Base-by-base conservation (phyloP, 2,888 invertebrate genomes). In the Caenorhabditis sp. region DNA sequence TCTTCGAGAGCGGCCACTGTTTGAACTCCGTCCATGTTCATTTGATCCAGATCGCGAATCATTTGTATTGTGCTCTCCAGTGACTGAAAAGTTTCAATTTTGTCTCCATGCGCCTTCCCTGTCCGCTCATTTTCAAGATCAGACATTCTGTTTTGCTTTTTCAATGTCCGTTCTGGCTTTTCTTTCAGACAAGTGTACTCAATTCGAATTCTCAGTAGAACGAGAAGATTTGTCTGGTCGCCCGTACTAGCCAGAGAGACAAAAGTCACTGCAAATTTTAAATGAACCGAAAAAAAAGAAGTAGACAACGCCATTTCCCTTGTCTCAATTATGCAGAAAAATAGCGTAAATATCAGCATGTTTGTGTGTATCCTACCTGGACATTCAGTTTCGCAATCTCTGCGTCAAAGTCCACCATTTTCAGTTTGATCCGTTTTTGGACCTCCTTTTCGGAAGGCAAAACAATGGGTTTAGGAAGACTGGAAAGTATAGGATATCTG, bases 1-100 rank as follows among this genome's bases (percentile, higher is more conserved):
- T 82, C 82, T 78, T 82, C 82, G 7, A 82, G 62, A 2, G 77
- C 77, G 9, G 82, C 79, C 8, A 79, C 56, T 1, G 82, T 78
- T 15, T 70, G 71, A 9, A 82, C 55, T 13, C 81, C 82, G 37
- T 78, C 73, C n/a, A 73, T 70, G 15, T 82, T 82, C 50, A 78
- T 78, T 20, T 74, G 74, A 45, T 82, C 82, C 13, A 79, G 39
- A 27, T 79, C 52, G 32, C 41, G 35, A 11, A 81, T 77, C 79
- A 82, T 80, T 26, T 68, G 55, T 20, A 79, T 58, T 37, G 75
- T 74, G 35, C 77, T 78, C 15, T 82, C 81, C 11, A 82, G 52
- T 9, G 74, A 50, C 82, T 82, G 66, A 65, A 81, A 63, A 27
- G 20, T 13, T 48, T 22, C 9, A 35, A 43, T n/a, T 17, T 15